Evolutionary conservation across 2,797 vertebrate species (phyloP).

Genomic region (Pterois miles): DNA sequence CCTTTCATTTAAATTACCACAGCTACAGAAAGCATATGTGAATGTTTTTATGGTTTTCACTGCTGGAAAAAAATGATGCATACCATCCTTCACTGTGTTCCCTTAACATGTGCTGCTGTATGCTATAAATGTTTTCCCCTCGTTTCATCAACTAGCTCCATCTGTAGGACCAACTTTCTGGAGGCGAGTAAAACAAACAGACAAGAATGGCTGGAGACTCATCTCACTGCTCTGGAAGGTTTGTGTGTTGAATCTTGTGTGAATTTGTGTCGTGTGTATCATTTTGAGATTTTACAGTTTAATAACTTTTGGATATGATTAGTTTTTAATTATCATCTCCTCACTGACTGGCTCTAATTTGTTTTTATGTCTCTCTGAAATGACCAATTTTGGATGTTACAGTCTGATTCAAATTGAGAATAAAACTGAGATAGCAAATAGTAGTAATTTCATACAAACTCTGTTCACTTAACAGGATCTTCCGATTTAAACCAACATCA

Average conservation of each 20-base stretch:
- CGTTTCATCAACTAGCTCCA: slow-evolving; percentile 64
- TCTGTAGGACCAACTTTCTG: slow-evolving; percentile 72
- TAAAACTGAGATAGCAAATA: background rate
- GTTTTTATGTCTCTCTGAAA: slow-evolving; percentile 30
- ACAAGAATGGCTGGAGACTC: slow-evolving; percentile 34
- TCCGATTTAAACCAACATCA: background rate
- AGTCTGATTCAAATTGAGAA: background rate
- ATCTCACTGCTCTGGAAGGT: slow-evolving; percentile 81
- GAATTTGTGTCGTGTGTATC: background rate
- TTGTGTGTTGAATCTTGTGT: background rate
- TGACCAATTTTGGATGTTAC: background rate
- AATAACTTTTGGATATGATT: slow-evolving; percentile 44
- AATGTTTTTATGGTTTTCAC: background rate
- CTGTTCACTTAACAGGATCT: background rate
- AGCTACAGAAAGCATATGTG: background rate
- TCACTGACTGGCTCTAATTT: background rate
- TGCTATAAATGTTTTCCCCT: too few relatives aligned
- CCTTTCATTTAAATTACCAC: background rate
- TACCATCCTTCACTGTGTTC: background rate
- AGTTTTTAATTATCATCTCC: slow-evolving; percentile 42
- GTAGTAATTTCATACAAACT: background rate
- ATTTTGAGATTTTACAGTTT: slow-evolving; percentile 9
- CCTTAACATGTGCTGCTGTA: background rate
- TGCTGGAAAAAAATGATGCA: background rate
- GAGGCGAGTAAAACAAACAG: slow-evolving; percentile 57